Percentiles rank a stretch among this genome's conserved stretches.
Conservation (phyloP, 2,113 vertebrate species). For the Oenanthe oenanthe region DNA sequence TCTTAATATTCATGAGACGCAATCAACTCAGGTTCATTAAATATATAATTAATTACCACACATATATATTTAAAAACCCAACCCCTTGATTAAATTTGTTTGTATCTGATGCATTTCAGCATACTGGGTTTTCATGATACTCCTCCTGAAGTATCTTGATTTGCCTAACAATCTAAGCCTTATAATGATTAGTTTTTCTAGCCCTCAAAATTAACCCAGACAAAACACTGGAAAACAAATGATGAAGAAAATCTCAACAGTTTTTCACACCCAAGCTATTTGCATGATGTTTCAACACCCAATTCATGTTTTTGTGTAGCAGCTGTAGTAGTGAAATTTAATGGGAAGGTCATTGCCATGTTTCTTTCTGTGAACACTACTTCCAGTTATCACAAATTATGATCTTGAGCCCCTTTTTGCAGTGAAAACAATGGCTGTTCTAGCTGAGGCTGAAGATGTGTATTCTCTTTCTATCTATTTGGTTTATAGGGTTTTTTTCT, state of each 20-base stretch:
- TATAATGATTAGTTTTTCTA: background rate
- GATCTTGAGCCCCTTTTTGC: background rate
- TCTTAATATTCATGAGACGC: background rate
- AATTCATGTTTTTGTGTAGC: background rate
- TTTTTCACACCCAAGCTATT: background rate
- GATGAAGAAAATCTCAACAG: background rate
- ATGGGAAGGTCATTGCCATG: background rate
- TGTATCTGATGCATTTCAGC: background rate
- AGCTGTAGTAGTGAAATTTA: background rate
- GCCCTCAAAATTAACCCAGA: background rate
- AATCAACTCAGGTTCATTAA: background rate
- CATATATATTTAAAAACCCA: background rate
- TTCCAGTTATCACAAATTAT: background rate
- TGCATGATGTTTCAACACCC: background rate
- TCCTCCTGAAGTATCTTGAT: background rate
- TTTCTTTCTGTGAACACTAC: background rate
- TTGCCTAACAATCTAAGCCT: background rate
- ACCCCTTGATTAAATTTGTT: background rate
- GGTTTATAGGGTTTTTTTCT: background rate
- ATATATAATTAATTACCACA: background rate
- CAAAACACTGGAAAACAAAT: background rate
- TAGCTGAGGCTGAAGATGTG: background rate
- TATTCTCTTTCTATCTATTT: background rate
- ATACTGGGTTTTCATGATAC: background rate
- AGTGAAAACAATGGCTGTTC: background rate